A percentile compares a stretch with the other conserved stretches of the same genome.
phyloP scores from a whole-genome alignment of 2,797 vertebrate species.

The Knipowitschia caucasica region DNA sequence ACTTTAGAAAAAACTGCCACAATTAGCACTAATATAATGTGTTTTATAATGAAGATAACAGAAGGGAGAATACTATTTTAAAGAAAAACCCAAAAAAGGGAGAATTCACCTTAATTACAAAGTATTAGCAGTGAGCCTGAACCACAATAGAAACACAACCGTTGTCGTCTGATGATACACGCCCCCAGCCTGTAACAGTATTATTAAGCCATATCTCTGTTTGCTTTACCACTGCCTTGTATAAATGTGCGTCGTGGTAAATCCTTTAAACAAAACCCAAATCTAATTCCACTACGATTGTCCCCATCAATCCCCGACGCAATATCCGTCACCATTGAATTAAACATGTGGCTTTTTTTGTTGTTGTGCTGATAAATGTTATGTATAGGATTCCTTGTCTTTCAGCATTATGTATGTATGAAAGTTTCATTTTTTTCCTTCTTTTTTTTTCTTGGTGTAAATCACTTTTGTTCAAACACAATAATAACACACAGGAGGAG shows the following conservation, averaged over 20 bases:
- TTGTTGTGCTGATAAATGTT: constrained; percentile 11
- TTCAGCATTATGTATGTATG: constrained; percentile 4
- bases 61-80: no score
- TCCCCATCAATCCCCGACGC: constrained; percentile 1
- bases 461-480: no score
- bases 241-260: background rate
- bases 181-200: background rate
- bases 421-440: background rate
- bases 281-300: constrained; percentile 1
- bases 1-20: no score
- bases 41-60: no score
- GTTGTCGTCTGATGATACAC: no score
- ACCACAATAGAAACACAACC: no score
- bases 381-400: constrained; percentile 22
- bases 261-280: background rate
- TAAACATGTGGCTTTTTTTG: constrained; percentile 27
- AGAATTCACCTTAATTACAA: no score
- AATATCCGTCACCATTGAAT: constrained; percentile 1
- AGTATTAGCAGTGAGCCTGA: no score
- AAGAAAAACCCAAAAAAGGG: no score
- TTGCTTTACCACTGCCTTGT: background rate
- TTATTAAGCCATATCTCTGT: constrained; percentile 1
- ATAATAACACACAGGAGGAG: no score
- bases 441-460: no score
- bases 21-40: no score